Percentiles rank a stretch among this genome's conserved stretches.
phyloP scores from a whole-genome alignment of 2,888 invertebrate species.

The Cantharis lateralis region DNA sequence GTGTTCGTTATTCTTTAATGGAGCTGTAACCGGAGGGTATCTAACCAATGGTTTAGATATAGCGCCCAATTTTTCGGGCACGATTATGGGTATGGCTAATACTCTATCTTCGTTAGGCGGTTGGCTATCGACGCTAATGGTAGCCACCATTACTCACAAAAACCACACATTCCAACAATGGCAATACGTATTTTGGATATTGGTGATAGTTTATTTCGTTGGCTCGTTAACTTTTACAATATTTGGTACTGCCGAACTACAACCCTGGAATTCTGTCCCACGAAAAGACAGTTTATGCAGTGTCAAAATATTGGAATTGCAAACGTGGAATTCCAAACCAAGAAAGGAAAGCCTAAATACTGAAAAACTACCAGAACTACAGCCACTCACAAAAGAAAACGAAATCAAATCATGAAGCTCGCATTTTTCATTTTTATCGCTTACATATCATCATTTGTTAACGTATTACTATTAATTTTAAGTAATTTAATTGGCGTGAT shows the following conservation, averaged over 20 bases:
- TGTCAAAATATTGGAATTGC: conserved; percentile 46
- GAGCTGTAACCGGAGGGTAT: conserved; percentile 85
- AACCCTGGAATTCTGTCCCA: conserved; percentile 58
- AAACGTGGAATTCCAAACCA: conserved; percentile 57
- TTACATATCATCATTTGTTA: conserved; percentile 18
- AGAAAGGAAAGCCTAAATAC: conserved; percentile 32
- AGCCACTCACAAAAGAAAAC: conserved; percentile 48
- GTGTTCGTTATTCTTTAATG: conserved; percentile 79
- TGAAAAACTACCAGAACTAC: conserved; percentile 46
- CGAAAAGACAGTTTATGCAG: conserved; percentile 32
- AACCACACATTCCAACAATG: conserved; percentile 77
- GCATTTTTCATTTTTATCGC: not conserved
- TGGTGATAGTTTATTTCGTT: conserved; percentile 70
- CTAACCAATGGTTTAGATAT: conserved; percentile 85
- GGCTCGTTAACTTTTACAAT: conserved; percentile 68
- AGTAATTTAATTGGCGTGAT: conserved; percentile 11
- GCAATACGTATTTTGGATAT: conserved; percentile 81
- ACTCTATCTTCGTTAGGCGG: conserved; percentile 83
- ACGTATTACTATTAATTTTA: conserved; percentile 10
- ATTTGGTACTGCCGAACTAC: conserved; percentile 72
- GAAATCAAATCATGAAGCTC: conserved; percentile 35
- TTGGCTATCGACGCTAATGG: conserved; percentile 80
- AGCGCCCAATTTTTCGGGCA: conserved; percentile 87
- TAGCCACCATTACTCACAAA: conserved; percentile 74
- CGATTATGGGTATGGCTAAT: conserved; percentile 89